These are phyloP conservation scores for Temnothorax longispinosus DNA, from an alignment of 1,140 invertebrate species.

Conservation along the genomic window DNA sequence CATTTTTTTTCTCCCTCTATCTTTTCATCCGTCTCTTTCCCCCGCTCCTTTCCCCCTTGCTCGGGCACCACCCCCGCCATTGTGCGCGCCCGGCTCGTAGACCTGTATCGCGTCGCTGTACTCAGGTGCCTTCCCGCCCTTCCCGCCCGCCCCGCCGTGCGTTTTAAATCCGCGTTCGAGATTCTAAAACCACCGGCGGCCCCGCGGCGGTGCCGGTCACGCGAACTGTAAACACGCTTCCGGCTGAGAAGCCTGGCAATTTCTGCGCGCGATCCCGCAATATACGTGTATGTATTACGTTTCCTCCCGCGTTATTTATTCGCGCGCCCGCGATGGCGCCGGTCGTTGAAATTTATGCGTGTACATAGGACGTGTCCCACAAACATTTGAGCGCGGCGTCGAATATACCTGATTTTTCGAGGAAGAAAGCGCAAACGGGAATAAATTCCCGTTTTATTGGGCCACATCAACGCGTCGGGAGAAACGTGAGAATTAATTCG, in stretches of 20 bases:
- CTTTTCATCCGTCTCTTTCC: slow-evolving; percentile 43
- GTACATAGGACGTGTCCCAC: not conserved
- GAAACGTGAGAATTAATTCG: not conserved
- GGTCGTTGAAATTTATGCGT: not conserved
- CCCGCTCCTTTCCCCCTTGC: too few species aligned
- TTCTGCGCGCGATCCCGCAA: slow-evolving; percentile 15
- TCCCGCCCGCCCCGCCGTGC: not conserved
- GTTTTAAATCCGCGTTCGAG: slow-evolving; percentile 9
- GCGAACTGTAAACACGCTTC: slow-evolving; percentile 59
- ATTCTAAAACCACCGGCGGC: slow-evolving; percentile 4
- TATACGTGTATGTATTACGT: not conserved
- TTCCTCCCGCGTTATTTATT: slow-evolving; percentile 49
- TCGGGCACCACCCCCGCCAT: slow-evolving; percentile 3
- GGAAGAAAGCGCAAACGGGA: not conserved
- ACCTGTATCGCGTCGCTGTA: not conserved
- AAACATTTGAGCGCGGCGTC: not conserved
- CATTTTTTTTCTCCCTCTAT: slow-evolving; percentile 37
- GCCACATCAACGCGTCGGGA: too few species aligned
- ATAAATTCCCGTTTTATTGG: not conserved
- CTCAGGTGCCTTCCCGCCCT: not conserved
- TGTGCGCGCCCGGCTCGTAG: not conserved
- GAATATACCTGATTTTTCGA: not conserved
- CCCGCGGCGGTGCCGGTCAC: slow-evolving; percentile 46
- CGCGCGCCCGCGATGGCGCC: slow-evolving; percentile 1
- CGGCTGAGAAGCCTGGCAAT: slow-evolving; percentile 49